phyloP scores from a whole-genome alignment of 2,113 vertebrate species.

The Trogon surrucura region DNA sequence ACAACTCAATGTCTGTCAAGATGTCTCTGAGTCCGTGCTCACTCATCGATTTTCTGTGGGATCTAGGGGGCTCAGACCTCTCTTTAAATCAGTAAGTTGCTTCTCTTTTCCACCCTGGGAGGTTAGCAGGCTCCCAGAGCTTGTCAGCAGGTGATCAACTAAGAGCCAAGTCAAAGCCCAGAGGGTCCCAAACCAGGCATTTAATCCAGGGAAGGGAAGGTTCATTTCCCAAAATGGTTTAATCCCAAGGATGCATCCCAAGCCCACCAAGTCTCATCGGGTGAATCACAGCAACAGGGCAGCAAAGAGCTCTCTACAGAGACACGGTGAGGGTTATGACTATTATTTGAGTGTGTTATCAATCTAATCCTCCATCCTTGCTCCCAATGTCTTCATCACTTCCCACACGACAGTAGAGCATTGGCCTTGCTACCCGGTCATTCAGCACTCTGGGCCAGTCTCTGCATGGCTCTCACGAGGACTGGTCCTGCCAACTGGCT shows the following conservation, averaged over 20 bases:
- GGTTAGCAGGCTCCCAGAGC: neutral
- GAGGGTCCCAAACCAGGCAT: neutral
- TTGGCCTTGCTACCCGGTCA: neutral
- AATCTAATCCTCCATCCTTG: neutral
- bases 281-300: neutral
- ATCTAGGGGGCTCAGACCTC: neutral
- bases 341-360: neutral
- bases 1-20: neutral
- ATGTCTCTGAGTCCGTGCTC: neutral
- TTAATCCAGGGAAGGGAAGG: neutral
- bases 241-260: neutral
- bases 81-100: neutral
- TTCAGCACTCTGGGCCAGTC: neutral
- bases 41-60: neutral
- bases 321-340: rapidly evolving
- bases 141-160: neutral
- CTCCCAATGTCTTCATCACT: neutral
- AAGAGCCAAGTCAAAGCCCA: neutral
- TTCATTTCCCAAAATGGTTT: rapidly evolving
- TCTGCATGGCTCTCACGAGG: neutral
- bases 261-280: neutral
- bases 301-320: neutral
- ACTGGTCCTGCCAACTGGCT: neutral
- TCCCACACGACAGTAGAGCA: neutral
- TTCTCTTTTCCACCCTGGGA: neutral